phyloP scores from a whole-genome alignment of 2,888 invertebrate genomes.

The Lasioglossum lativentre region DNA sequence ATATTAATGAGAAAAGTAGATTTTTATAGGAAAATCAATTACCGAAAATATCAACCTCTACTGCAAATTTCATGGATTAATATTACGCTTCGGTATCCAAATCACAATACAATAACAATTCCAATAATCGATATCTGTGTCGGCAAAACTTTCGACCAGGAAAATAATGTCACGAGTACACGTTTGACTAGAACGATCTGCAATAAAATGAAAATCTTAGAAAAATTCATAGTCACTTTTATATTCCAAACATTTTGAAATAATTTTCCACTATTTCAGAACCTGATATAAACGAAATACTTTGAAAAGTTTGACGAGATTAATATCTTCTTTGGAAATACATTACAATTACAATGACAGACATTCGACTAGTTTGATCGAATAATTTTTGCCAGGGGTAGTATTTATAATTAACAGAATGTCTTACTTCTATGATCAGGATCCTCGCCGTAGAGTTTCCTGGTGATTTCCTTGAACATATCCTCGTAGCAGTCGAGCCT shows the following conservation, averaged over 20 bases:
- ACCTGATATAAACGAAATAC: too few species aligned
- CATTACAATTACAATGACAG: too few species aligned
- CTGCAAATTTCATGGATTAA: neutral
- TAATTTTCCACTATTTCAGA: too few species aligned
- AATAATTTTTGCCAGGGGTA: neutral
- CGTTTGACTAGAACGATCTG: too few species aligned
- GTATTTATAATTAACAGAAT: neutral
- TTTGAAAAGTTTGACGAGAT: too few species aligned
- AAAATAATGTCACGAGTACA: neutral
- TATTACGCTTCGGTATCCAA: neutral
- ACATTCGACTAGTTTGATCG: too few species aligned
- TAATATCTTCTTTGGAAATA: too few species aligned
- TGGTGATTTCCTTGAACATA: constrained; percentile 96
- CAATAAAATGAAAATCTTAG: neutral
- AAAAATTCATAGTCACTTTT: too few species aligned
- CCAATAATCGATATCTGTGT: neutral
- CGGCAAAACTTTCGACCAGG: neutral
- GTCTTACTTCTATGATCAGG: constrained; percentile 83
- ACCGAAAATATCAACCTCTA: neutral
- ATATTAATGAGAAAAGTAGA: neutral
- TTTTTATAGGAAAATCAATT: neutral
- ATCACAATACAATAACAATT: neutral
- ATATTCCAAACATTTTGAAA: too few species aligned
- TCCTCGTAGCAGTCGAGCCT: constrained; percentile 91
- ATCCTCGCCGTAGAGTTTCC: constrained; percentile 96